A percentile compares a stretch with the other conserved stretches of the same genome.
phyloP scores from a whole-genome alignment of 35 echinoderm and acorn worm genomes.

The Patiria miniata region DNA sequence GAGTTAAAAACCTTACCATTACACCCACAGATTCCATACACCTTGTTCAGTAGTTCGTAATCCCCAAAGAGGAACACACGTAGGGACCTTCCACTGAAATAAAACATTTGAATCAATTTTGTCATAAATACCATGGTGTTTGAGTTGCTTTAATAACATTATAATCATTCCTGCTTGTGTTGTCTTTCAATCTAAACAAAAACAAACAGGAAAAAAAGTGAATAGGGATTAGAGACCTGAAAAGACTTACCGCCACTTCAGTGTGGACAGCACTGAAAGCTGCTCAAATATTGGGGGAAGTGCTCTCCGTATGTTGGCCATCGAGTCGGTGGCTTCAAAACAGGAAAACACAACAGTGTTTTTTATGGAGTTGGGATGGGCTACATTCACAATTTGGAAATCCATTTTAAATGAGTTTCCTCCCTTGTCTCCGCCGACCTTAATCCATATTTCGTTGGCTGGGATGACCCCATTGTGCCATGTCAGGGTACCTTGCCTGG shows the following conservation, averaged over 20 bases:
- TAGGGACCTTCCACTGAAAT: neutral
- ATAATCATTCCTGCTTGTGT: too few relatives aligned
- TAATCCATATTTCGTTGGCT: constrained; percentile 64
- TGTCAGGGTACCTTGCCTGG: neutral
- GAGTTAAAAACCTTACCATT: constrained; percentile 43
- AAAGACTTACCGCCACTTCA: constrained; percentile 61
- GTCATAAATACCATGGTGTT: too few relatives aligned
- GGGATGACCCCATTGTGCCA: constrained; percentile 41
- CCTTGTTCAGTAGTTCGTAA: constrained; percentile 59
- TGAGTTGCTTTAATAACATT: too few relatives aligned
- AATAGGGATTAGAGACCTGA: too few relatives aligned
- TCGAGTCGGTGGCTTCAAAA: constrained; percentile 54
- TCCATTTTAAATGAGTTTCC: constrained; percentile 58
- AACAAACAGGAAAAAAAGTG: too few relatives aligned
- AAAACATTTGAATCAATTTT: neutral
- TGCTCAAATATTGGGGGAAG: neutral
- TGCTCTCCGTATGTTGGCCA: constrained; percentile 44
- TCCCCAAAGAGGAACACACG: constrained; percentile 49
- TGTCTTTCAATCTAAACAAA: too few relatives aligned
- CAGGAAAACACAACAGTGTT: constrained; percentile 55
- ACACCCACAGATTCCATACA: constrained; percentile 56
- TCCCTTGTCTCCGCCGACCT: constrained; percentile 73
- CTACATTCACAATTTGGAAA: constrained; percentile 68
- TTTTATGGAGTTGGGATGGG: constrained; percentile 52
- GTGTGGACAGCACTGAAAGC: constrained; percentile 3